Conservation (phyloP, 2,113 vertebrate species). For the Todiramphus saurophagus region DNA sequence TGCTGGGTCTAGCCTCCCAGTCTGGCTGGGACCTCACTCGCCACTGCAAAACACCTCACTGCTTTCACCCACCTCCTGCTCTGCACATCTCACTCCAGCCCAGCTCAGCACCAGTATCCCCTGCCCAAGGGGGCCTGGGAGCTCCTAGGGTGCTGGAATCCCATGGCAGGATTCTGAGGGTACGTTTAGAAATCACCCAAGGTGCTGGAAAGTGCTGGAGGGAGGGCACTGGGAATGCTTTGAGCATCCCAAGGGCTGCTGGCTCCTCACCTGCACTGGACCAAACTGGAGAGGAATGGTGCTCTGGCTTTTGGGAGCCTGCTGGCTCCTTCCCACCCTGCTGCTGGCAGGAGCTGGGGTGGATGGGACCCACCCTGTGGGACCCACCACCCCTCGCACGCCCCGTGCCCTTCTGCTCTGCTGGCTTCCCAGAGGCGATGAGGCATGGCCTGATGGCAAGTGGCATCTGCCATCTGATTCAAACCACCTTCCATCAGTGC, state of each 20-base stretch:
- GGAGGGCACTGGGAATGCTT: fast-evolving
- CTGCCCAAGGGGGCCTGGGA: too few relatives aligned
- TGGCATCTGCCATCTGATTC: slow-evolving; percentile 79
- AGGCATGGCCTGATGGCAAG: slow-evolving; percentile 75
- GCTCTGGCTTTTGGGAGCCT: neutral
- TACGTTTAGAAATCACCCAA: fast-evolving
- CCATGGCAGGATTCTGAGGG: fast-evolving
- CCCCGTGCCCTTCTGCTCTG: slow-evolving; percentile 66
- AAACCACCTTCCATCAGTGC: slow-evolving; percentile 77
- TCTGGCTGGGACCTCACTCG: neutral
- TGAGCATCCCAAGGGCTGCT: neutral
- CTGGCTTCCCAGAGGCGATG: slow-evolving; percentile 63
- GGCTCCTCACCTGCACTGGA: neutral
- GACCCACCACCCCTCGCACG: neutral
- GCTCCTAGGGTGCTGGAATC: neutral
- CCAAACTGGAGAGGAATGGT: fast-evolving
- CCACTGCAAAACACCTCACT: neutral
- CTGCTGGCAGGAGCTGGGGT: fast-evolving
- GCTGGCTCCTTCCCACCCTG: fast-evolving
- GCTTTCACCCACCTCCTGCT: neutral
- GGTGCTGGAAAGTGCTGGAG: neutral
- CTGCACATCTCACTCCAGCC: neutral
- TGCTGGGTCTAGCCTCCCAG: neutral
- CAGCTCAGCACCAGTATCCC: neutral
- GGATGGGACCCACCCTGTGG: neutral